A percentile compares a stretch with the other conserved stretches of the same genome.
Evolutionary conservation across 2,888 invertebrate species (phyloP).

Genomic region (Ichneumoninae sp.): DNA sequence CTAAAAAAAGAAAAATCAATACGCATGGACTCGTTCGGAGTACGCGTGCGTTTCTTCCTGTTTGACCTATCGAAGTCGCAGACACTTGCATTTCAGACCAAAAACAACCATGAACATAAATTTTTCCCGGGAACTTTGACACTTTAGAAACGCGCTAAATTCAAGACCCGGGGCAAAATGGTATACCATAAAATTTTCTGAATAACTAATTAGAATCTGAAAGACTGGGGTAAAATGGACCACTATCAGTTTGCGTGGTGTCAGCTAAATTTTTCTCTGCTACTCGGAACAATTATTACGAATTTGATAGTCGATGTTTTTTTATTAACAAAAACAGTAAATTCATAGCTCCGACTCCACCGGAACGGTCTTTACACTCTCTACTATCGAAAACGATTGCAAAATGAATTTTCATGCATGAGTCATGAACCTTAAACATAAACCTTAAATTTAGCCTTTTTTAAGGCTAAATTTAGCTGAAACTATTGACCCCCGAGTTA

Average conservation of each 20-base stretch:
- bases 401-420: neutral
- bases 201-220: neutral
- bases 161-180: too few species aligned
- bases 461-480: neutral
- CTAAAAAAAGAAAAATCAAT: slow-evolving; percentile 78
- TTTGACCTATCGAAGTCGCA: neutral
- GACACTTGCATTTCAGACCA: neutral
- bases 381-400: neutral
- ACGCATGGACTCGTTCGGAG: slow-evolving; percentile 46
- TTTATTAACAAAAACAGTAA: neutral
- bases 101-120: neutral
- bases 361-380: neutral
- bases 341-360: neutral
- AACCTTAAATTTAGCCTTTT: neutral
- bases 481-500: neutral
- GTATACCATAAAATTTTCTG: neutral
- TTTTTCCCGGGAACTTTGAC: neutral
- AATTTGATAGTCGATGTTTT: too few species aligned
- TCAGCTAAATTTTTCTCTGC: too few species aligned
- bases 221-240: too few species aligned
- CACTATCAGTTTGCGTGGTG: too few species aligned
- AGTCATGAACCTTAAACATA: neutral
- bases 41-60: slow-evolving; percentile 14
- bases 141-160: too few species aligned
- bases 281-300: too few species aligned